Percentiles rank a stretch among this genome's conserved stretches.
Conservation (phyloP, 2,113 vertebrate genomes). For the Hassar affinis region DNA sequence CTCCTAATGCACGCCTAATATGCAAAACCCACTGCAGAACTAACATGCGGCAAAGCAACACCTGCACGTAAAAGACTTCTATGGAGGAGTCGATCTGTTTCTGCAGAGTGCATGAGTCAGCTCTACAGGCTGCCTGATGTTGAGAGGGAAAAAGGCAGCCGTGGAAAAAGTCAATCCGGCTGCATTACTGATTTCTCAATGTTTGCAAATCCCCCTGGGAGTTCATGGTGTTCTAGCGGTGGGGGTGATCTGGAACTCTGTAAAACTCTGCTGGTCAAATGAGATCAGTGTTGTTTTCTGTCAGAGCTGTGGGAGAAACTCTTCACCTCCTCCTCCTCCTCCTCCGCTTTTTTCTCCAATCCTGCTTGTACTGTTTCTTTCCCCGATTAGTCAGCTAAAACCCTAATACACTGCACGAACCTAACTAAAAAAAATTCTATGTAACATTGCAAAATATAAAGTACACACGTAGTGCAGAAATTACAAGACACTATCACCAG, state of each 20-base stretch:
- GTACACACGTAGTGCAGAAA: constrained; percentile 32
- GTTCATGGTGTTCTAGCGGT: constrained; percentile 20
- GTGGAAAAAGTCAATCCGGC: constrained; percentile 29
- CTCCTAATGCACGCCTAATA: neutral
- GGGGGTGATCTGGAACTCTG: constrained; percentile 29
- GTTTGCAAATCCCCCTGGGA: constrained; percentile 22
- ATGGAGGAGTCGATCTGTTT: neutral
- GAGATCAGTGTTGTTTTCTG: constrained; percentile 14
- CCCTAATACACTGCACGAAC: constrained; percentile 8
- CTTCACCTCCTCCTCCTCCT: constrained; percentile 19
- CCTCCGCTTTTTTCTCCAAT: neutral
- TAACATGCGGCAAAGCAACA: neutral
- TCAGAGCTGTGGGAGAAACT: constrained; percentile 13
- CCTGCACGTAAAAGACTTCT: constrained; percentile 6
- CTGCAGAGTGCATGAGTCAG: constrained; percentile 34
- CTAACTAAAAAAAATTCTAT: neutral
- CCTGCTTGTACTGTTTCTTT: neutral
- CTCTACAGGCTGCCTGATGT: constrained; percentile 11
- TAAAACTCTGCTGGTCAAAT: constrained; percentile 26
- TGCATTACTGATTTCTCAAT: constrained; percentile 32
- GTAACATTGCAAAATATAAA: neutral
- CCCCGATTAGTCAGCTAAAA: neutral
- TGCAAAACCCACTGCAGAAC: neutral
- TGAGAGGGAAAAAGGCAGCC: neutral
- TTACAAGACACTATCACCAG: constrained; percentile 19